These are phyloP conservation scores for Patella pellucida DNA, from an alignment of 2,888 invertebrate genomes.

Conservation along the genomic window DNA sequence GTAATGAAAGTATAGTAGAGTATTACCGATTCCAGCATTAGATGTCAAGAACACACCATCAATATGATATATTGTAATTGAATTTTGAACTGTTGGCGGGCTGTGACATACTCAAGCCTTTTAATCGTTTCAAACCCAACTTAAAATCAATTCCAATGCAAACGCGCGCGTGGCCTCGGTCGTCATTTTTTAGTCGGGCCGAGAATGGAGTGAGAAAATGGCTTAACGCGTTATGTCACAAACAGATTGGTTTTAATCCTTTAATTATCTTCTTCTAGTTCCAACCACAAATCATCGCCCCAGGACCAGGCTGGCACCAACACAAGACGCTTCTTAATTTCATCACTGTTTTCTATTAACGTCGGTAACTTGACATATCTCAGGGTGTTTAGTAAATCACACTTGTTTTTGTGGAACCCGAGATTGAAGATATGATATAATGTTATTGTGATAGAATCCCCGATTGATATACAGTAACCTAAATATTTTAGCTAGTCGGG, in stretches of 20 bases:
- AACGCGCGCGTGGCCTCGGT: constrained; percentile 20
- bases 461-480: no score
- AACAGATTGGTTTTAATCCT: constrained; percentile 39
- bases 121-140: constrained; percentile 39
- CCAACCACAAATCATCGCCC: constrained; percentile 9
- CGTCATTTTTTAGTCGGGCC: constrained; percentile 27
- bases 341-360: constrained; percentile 6
- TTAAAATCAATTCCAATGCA: constrained; percentile 31
- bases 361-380: no score
- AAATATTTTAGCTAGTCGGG: no score
- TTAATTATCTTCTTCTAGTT: constrained; percentile 32
- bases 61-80: constrained; percentile 47
- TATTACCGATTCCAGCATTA: constrained; percentile 17
- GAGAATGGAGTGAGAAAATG: constrained; percentile 29
- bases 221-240: constrained; percentile 36
- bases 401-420: no score
- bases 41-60: constrained; percentile 42
- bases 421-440: no score
- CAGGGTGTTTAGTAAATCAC: no score
- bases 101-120: constrained; percentile 43
- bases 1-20: not conserved
- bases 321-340: not conserved
- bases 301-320: constrained; percentile 6
- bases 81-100: constrained; percentile 47
- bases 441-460: no score